Conservation (phyloP, 2,888 invertebrate species). For the Smittia aterrima region DNA sequence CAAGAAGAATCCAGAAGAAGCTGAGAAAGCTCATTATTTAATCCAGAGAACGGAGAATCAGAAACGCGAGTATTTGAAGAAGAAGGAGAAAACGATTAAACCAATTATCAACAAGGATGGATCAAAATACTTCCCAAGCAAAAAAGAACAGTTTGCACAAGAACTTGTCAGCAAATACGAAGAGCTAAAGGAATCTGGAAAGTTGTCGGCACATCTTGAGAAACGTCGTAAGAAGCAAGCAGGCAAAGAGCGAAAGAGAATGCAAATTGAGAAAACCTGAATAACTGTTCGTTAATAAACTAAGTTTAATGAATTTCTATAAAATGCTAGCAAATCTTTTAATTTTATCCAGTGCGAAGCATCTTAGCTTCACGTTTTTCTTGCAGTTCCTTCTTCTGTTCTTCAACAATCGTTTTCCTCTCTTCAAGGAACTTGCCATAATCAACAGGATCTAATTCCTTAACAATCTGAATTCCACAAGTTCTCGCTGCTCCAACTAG, state of each 20-base stretch:
- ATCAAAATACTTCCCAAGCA: slow-evolving; percentile 64
- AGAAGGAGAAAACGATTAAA: slow-evolving; percentile 57
- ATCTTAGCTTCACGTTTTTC: slow-evolving; percentile 88
- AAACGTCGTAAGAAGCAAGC: slow-evolving; percentile 73
- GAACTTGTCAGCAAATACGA: slow-evolving; percentile 77
- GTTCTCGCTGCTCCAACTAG: slow-evolving; percentile 74
- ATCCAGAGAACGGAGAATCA: slow-evolving; percentile 78
- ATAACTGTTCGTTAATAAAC: slow-evolving; percentile 9
- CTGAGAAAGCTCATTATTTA: slow-evolving; percentile 65
- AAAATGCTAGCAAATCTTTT: background rate
- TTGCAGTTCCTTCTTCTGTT: slow-evolving; percentile 73
- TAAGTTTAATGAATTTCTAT: slow-evolving; percentile 31
- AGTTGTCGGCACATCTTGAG: slow-evolving; percentile 76
- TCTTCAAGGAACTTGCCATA: slow-evolving; percentile 79
- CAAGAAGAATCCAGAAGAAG: slow-evolving; percentile 61
- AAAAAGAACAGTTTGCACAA: slow-evolving; percentile 73
- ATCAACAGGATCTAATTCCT: slow-evolving; percentile 71
- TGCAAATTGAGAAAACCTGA: slow-evolving; percentile 47
- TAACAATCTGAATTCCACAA: slow-evolving; percentile 83
- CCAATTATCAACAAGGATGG: slow-evolving; percentile 60
- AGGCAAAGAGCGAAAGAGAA: slow-evolving; percentile 52
- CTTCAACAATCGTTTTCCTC: slow-evolving; percentile 65
- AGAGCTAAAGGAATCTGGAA: slow-evolving; percentile 72
- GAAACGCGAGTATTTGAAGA: slow-evolving; percentile 63
- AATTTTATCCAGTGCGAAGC: slow-evolving; percentile 68